A percentile compares a stretch with the other conserved stretches of the same genome.
Conservation (phyloP, 2,888 invertebrate species). For the Salticus scenicus region DNA sequence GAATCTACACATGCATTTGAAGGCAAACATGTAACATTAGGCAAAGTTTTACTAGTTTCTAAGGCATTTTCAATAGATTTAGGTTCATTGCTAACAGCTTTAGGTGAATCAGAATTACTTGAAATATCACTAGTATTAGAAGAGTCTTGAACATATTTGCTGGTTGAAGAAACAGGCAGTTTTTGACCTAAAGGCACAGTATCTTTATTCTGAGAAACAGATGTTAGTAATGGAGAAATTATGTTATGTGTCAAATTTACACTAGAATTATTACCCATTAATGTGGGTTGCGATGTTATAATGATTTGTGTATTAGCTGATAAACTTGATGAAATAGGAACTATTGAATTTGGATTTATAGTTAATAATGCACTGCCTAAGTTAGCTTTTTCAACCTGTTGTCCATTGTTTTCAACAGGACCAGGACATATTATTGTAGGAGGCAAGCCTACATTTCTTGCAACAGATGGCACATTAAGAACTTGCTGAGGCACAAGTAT, state of each 20-base stretch:
- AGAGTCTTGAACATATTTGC: neutral
- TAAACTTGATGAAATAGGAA: slow-evolving; percentile 64
- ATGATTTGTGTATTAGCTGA: slow-evolving; percentile 41
- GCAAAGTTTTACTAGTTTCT: neutral
- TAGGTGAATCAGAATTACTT: neutral
- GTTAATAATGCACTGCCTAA: slow-evolving; percentile 39
- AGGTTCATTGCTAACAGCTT: neutral
- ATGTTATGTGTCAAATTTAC: slow-evolving; percentile 29
- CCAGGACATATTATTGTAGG: slow-evolving; percentile 40
- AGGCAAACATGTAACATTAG: neutral
- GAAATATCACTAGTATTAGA: slow-evolving; percentile 4
- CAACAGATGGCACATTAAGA: slow-evolving; percentile 50
- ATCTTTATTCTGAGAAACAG: slow-evolving; percentile 41
- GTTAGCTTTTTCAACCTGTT: slow-evolving; percentile 39
- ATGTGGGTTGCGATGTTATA: slow-evolving; percentile 39
- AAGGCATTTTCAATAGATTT: slow-evolving; percentile 7
- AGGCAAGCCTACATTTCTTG: slow-evolving; percentile 44
- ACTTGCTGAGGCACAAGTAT: slow-evolving; percentile 61
- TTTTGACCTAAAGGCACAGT: slow-evolving; percentile 52
- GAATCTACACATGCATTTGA: neutral
- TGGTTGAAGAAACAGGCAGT: neutral
- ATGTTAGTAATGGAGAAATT: slow-evolving; percentile 37
- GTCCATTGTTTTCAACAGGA: slow-evolving; percentile 26
- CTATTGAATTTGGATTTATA: slow-evolving; percentile 46
- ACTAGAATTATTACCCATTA: slow-evolving; percentile 24